Percentiles rank a stretch among this genome's conserved stretches.
These are phyloP conservation scores for Anthopleura xanthogrammica DNA, from an alignment of 92 coral and sea anemone genomes.

Conservation along the genomic window DNA sequence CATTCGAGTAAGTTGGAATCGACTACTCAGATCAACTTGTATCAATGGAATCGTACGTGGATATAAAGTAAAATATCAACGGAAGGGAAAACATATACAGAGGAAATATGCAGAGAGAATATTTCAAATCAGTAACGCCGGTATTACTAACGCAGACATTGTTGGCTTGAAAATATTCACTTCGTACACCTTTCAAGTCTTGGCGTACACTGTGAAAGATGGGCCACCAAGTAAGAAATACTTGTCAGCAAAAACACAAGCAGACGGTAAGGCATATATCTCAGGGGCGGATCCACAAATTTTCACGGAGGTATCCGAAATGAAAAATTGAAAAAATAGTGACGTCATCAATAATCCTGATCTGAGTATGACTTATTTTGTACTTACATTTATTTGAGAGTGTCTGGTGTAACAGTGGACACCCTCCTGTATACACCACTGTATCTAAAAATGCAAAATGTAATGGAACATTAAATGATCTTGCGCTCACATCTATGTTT, in stretches of 20 bases:
- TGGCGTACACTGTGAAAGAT: slow-evolving; percentile 32
- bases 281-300: no score
- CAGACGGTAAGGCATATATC: slow-evolving; percentile 24
- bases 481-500: no score
- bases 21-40: not conserved
- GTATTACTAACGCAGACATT: not conserved
- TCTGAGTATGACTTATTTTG: no score
- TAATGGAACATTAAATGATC: no score
- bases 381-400: no score
- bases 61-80: not conserved
- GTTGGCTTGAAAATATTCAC: slow-evolving; percentile 22
- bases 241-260: slow-evolving; percentile 12
- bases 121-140: not conserved
- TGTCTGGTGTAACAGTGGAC: no score
- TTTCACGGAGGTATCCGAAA: no score
- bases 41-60: slow-evolving; percentile 32
- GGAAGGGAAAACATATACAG: not conserved
- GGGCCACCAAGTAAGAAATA: slow-evolving; percentile 18
- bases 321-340: no score
- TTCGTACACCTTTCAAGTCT: slow-evolving; percentile 27
- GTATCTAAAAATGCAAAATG: no score
- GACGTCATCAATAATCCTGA: no score
- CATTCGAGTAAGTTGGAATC: slow-evolving; percentile 18
- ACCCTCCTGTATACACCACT: no score
- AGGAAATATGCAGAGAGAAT: not conserved